Evolutionary conservation across 2,113 vertebrate species (phyloP), one percentile per base, ranked within the genome.

Genomic region (Tetrax tetrax): DNA sequence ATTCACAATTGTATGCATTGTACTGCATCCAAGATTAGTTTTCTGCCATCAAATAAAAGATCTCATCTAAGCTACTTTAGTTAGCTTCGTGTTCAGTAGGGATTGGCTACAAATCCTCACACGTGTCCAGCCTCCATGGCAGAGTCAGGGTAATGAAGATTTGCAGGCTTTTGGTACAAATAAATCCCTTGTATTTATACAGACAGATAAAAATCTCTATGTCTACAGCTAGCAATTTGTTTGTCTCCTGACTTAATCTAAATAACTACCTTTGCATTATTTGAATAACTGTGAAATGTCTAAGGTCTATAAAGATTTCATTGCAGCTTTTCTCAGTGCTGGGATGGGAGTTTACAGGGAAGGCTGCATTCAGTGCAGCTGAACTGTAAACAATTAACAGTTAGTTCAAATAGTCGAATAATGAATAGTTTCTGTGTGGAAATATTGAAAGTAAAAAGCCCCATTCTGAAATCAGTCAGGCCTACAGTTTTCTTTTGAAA

Each of bases 41-140:
- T 33, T 95, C 23, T 92, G 65, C n/a, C 61, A 56, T 93, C 31
- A 14, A 90, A 93, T 72, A 35, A 57, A 84, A 87, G 65, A 91
- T 90, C 60, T 83, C 20, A 4, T 89, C 76, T 97, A 89, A 97
- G 95, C 94, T 93, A 84, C 93, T 95, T 72, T 80, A 91, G 94
- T 96, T 97, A 95, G 89, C 84, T 93, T 61, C 8, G 0, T 90
- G 89, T 87, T 91, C 57, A 35, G 78, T 68, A 69, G 74, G 76
- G 91, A 93, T 76, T 89, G 89, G 50, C 59, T 71, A 10, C 86
- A 97, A 74, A 96, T 96, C 90, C 94, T 95, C 76, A 68, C 65
- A 21, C 12, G 1, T 74, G 76, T 77, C 86, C 82, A 63, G 71
- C 50, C 51, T 81, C n/a, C 76, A 7, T 65, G 78, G 72, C 72